Conservation (phyloP, 2,113 vertebrate species). For the Plestiodon gilberti region DNA sequence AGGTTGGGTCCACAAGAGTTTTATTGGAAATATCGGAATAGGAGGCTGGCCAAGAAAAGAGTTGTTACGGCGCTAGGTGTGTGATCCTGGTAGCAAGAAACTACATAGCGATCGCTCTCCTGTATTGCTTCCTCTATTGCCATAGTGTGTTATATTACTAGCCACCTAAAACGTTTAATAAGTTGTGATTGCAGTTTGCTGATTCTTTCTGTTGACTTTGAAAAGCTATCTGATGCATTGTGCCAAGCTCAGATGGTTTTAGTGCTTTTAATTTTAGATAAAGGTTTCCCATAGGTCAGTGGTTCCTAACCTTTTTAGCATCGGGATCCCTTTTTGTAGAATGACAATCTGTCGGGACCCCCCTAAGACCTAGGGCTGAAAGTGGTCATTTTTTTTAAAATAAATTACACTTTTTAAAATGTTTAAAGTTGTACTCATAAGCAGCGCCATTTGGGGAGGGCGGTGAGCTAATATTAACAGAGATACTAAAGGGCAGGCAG, state of each 20-base stretch:
- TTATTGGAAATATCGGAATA: not conserved
- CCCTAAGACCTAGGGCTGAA: no score
- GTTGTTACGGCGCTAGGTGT: not conserved
- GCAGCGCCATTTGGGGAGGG: no score
- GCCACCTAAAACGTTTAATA: not conserved
- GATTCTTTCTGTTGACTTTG: no score
- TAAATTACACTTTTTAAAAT: no score
- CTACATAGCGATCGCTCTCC: not conserved
- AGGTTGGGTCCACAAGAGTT: not conserved
- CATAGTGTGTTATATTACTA: not conserved
- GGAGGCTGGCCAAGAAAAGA: not conserved
- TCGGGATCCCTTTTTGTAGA: no score
- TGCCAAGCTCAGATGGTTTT: not conserved
- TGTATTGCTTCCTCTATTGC: not conserved
- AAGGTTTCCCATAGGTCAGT: no score
- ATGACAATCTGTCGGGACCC: no score
- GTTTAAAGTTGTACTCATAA: no score
- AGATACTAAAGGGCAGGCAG: no score
- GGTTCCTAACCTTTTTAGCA: no score
- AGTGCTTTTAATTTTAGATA: not conserved
- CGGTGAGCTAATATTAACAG: no score
- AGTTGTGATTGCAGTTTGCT: not conserved
- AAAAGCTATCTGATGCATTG: not conserved
- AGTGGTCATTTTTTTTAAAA: no score
- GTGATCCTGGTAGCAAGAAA: not conserved